phyloP scores from a whole-genome alignment of 2,888 invertebrate species.

The Stenchaetothrips biformis region DNA sequence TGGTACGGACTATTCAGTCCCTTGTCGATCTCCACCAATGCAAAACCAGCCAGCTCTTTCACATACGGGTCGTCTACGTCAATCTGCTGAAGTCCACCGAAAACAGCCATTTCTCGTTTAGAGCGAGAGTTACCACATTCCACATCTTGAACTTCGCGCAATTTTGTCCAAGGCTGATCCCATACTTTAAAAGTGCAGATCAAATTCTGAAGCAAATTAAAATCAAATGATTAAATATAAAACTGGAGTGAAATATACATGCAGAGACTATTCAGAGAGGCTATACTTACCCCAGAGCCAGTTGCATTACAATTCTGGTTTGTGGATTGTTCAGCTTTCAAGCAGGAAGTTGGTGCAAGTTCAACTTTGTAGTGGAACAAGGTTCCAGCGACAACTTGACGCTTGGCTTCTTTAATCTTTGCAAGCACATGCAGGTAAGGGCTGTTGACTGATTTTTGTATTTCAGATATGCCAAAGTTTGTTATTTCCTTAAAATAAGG shows the following conservation, averaged over 20 bases:
- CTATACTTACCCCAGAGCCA: background rate
- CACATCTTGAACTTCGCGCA: conserved; percentile 35
- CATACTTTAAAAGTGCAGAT: conserved; percentile 30
- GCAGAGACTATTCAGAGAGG: background rate
- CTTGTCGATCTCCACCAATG: conserved; percentile 36
- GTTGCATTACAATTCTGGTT: background rate
- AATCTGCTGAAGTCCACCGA: conserved; percentile 32
- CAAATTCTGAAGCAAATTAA: background rate
- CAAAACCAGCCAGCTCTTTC: conserved; percentile 37
- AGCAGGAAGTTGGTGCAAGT: conserved; percentile 49
- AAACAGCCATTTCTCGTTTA: background rate
- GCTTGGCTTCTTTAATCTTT: conserved; percentile 37
- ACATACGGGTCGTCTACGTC: conserved; percentile 39
- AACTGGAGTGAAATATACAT: background rate
- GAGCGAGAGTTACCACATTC: conserved; percentile 31
- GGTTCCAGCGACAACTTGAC: conserved; percentile 40
- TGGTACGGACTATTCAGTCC: conserved; percentile 33
- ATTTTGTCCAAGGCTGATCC: conserved; percentile 37
- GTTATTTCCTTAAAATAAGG: conserved; percentile 38
- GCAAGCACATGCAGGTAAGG: conserved; percentile 40
- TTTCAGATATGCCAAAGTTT: conserved; percentile 37
- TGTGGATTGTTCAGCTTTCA: conserved; percentile 30
- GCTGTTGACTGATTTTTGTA: conserved; percentile 39
- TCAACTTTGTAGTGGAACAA: conserved; percentile 47
- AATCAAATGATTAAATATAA: background rate